A percentile compares a stretch with the other conserved stretches of the same genome.
Conservation (phyloP, 2,113 vertebrate genomes). For the Scortum barcoo region DNA sequence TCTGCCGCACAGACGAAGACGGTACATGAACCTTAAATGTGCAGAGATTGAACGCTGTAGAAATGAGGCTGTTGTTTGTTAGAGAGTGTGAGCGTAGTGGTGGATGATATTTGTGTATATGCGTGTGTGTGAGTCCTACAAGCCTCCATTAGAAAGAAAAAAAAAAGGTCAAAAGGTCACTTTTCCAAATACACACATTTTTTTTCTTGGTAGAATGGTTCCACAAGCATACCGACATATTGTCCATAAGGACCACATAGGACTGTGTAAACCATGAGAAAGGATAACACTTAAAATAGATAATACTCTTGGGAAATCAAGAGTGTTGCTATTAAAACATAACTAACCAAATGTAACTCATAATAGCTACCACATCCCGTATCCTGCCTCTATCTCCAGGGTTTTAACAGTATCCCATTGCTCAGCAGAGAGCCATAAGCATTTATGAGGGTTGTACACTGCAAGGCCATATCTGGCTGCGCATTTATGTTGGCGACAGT, state of each 20-base stretch:
- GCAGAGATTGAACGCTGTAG: not conserved
- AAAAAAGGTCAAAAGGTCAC: not conserved
- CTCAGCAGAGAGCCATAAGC: slow-evolving; percentile 46
- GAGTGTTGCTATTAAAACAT: slow-evolving; percentile 44
- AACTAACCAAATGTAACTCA: slow-evolving; percentile 53
- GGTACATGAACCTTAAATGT: slow-evolving; percentile 81
- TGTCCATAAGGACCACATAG: not conserved
- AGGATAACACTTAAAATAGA: slow-evolving; percentile 31
- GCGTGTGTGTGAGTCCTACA: not conserved
- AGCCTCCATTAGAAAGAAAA: not conserved
- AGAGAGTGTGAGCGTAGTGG: not conserved
- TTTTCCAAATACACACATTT: not conserved
- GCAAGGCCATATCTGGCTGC: slow-evolving; percentile 27
- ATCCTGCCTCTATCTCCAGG: slow-evolving; percentile 22
- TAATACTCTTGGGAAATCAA: slow-evolving; percentile 60
- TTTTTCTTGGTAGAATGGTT: not conserved
- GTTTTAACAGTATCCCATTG: slow-evolving; percentile 48
- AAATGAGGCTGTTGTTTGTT: not conserved
- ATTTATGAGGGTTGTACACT: slow-evolving; percentile 36
- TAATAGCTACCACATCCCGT: slow-evolving; percentile 35
- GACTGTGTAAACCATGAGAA: slow-evolving; percentile 5
- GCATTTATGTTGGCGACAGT: slow-evolving; percentile 25
- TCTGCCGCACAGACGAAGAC: slow-evolving; percentile 96
- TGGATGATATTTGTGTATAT: not conserved
- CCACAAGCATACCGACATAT: not conserved